Percentiles rank a stretch among this genome's conserved stretches.
These are phyloP conservation scores for Perizoma flavofasciatum DNA, from an alignment of 2,888 invertebrate species.

Conservation along the genomic window DNA sequence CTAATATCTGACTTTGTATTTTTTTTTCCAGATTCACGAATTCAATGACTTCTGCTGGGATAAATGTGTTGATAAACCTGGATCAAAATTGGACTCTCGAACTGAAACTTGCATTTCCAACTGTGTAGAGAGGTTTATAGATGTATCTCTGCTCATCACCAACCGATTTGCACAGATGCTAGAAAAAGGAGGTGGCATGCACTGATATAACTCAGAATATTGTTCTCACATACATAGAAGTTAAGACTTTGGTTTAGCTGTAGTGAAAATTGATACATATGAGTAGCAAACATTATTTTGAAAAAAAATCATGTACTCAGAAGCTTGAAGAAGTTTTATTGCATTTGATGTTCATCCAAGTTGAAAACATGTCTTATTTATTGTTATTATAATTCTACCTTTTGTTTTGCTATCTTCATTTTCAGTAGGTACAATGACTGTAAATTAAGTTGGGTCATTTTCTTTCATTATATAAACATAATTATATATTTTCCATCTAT, in stretches of 20 bases:
- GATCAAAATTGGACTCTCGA: conserved; percentile 92
- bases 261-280: conserved; percentile 4
- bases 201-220: conserved; percentile 41
- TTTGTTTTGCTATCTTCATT: too few relatives aligned
- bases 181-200: conserved; percentile 88
- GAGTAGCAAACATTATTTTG: too few relatives aligned
- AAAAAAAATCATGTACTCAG: too few relatives aligned
- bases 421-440: too few relatives aligned
- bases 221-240: conserved; percentile 8
- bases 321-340: too few relatives aligned
- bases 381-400: too few relatives aligned
- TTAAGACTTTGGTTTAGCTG: conserved; percentile 6
- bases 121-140: conserved; percentile 97
- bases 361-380: too few relatives aligned
- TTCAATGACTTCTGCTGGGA: conserved; percentile 98
- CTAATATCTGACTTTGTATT: not conserved
- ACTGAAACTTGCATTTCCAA: conserved; percentile 96
- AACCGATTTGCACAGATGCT: conserved; percentile 94
- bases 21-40: conserved; percentile 90
- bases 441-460: too few relatives aligned
- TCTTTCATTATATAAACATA: too few relatives aligned
- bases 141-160: conserved; percentile 94
- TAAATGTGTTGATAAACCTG: conserved; percentile 96
- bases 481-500: too few relatives aligned
- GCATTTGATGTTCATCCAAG: too few relatives aligned